phyloP scores from a whole-genome alignment of 2,797 vertebrate genomes.

The Microctenopoma stevenorrisi region DNA sequence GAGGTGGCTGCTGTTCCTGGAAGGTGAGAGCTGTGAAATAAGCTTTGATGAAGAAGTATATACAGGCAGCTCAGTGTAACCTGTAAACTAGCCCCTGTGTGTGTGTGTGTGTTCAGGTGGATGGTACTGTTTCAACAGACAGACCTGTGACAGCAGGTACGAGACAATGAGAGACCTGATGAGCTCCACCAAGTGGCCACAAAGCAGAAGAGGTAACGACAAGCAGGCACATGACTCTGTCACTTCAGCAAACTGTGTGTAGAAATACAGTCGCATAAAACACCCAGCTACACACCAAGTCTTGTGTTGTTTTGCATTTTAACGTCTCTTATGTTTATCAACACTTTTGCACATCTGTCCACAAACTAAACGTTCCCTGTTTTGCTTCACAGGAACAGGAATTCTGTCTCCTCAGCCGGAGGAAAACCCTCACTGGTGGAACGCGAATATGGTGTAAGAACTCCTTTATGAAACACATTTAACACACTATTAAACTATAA shows the following conservation, averaged over 20 bases:
- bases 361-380: background rate
- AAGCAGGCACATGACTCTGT: constrained; percentile 13
- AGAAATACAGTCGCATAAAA: constrained; percentile 60
- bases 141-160: constrained; percentile 91
- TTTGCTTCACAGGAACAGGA: constrained; percentile 85
- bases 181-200: constrained; percentile 93
- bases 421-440: constrained; percentile 99
- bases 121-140: constrained; percentile 95
- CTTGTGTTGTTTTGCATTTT: constrained; percentile 1
- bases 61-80: background rate
- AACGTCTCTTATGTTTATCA: background rate
- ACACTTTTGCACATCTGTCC: constrained; percentile 5
- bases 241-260: constrained; percentile 17
- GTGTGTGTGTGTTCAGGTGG: constrained; percentile 83
- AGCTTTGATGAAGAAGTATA: background rate
- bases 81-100: constrained; percentile 10
- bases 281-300: constrained; percentile 5
- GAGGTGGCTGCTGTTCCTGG: constrained; percentile 93
- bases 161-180: constrained; percentile 91
- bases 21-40: constrained; percentile 82
- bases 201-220: constrained; percentile 87
- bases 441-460: constrained; percentile 97
- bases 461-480: background rate
- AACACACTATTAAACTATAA: too few species aligned
- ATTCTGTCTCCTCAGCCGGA: constrained; percentile 95